phyloP scores from a whole-genome alignment of 2,888 invertebrate species.

The Eilema caniola region DNA sequence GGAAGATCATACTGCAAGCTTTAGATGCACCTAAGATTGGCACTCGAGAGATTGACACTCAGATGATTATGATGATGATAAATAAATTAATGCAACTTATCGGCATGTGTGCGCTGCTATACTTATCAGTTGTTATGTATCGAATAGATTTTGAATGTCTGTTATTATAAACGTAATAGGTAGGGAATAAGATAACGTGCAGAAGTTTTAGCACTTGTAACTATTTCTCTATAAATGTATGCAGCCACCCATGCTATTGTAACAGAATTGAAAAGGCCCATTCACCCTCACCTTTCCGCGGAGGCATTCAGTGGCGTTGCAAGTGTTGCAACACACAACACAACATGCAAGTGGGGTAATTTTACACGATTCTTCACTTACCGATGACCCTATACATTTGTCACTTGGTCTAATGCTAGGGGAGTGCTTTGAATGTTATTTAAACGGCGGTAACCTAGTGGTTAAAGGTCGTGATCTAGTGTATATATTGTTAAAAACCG shows the following conservation, averaged over 20 bases:
- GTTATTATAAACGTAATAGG: no score
- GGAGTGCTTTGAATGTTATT: conserved; percentile 19
- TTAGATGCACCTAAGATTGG: no score
- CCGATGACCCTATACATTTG: conserved; percentile 36
- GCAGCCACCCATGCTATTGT: conserved; percentile 31
- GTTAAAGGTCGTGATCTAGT: neutral
- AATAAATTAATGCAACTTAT: no score
- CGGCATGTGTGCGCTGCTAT: no score
- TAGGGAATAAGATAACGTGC: no score
- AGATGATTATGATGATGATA: no score
- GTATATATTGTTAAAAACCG: no score
- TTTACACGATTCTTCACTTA: conserved; percentile 68
- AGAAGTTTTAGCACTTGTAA: no score
- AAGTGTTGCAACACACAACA: conserved; percentile 53
- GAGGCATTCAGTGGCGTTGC: conserved; percentile 65
- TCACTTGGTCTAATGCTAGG: conserved; percentile 17
- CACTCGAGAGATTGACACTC: no score
- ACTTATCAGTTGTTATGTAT: no score
- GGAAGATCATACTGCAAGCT: no score
- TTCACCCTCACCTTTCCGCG: conserved; percentile 66
- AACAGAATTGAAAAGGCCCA: conserved; percentile 47
- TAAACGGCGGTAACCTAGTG: neutral
- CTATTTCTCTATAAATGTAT: conserved; percentile 29
- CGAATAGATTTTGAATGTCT: no score
- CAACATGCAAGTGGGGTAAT: conserved; percentile 56